These are phyloP conservation scores for Metallyticus violacea DNA, from an alignment of 2,888 invertebrate species.

Conservation along the genomic window DNA sequence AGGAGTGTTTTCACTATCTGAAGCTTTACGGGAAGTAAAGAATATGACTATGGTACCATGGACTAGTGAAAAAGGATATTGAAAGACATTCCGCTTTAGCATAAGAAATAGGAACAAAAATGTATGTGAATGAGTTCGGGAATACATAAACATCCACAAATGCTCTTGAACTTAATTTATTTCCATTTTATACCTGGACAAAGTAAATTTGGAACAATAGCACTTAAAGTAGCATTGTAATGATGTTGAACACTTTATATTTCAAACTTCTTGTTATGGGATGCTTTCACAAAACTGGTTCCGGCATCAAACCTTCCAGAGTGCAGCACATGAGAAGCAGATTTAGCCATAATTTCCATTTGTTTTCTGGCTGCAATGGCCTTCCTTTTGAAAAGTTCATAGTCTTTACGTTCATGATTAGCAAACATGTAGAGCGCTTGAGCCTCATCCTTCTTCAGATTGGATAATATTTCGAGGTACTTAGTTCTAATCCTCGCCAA, in stretches of 20 bases:
- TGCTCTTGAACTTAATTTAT: background rate
- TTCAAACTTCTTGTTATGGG: too few relatives aligned
- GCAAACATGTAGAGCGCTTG: background rate
- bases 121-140: too few relatives aligned
- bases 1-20: too few relatives aligned
- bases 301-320: too few relatives aligned
- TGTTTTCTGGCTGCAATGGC: background rate
- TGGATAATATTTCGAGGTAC: accelerated
- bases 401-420: background rate
- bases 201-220: background rate
- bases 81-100: too few relatives aligned
- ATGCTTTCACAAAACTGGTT: too few relatives aligned
- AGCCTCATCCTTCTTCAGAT: background rate
- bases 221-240: background rate
- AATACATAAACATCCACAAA: background rate
- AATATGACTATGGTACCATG: too few relatives aligned
- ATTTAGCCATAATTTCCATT: background rate
- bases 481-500: background rate
- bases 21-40: too few relatives aligned
- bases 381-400: background rate
- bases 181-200: background rate
- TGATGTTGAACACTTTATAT: background rate
- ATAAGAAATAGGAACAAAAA: too few relatives aligned
- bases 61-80: too few relatives aligned
- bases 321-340: background rate